Base-by-base conservation (phyloP, 2,888 invertebrate genomes). In the Dermolepida albohirtum region DNA sequence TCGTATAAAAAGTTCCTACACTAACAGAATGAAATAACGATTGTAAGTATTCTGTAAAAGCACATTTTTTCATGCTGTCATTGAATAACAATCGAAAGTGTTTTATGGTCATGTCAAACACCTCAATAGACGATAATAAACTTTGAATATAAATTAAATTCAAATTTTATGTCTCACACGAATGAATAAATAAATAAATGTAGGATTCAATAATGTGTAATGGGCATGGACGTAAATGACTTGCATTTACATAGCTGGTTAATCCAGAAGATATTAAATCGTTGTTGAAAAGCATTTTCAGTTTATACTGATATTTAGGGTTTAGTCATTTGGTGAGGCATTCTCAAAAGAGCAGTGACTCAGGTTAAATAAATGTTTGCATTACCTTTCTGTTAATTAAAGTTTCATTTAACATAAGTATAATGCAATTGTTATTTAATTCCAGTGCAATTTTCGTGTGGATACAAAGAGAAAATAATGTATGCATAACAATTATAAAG, bases 61-160 rank as follows among this genome's bases (percentile, higher is more conserved):
- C 27, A 43, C 57, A 40, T 57, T 55, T 57, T 44, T 39, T n/a
- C 43, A 11, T 22, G 39, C 39, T 14, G 14, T 12, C 22, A 22
- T 57, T 43, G 57, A 57, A 57, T 57, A 43, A 57, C 57, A 57
- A 57, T 44, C n/a, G 27, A 57, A 57, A n/a, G 22, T 57, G 44
- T 44, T 57, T 57, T 57, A 57, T 57, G 22, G 57, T 29, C 57
- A 27, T 51, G 64, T 51, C 64, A 51, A 64, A 51, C 17, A 40
- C 51, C 34, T 64, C 51, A 17, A 64, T 41, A 41, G 50, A 50
- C 51, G 62, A 50, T 63, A 57, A 57, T 57, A 49, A 63, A 47
- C 50, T 16, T 63, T 63, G 62, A 63, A 63, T 63, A 63, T 50
- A 63, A 63, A 63, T 63, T 50, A 63, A 63, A 50, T 50, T 63